These are phyloP conservation scores for Psettodes erumei DNA, from an alignment of 2,113 vertebrate genomes.

Conservation along the genomic window DNA sequence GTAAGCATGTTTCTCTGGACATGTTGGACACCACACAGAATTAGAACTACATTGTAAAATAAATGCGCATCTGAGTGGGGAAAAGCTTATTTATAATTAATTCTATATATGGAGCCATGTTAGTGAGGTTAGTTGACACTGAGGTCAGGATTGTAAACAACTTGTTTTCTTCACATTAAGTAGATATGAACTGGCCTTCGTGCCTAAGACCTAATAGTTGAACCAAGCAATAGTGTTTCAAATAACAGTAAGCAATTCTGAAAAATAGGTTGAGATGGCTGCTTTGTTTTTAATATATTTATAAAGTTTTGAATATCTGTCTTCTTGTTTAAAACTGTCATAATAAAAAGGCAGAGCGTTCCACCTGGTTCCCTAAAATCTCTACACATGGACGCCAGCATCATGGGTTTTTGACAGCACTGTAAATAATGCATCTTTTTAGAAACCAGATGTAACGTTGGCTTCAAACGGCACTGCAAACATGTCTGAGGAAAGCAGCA, in stretches of 20 bases:
- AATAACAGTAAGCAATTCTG: too few species aligned
- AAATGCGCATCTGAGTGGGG: neutral
- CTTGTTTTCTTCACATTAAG: neutral
- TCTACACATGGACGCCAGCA: neutral
- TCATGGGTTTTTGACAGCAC: slow-evolving; percentile 4
- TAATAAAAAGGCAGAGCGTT: neutral
- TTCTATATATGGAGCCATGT: neutral
- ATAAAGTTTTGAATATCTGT: neutral
- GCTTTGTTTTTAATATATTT: too few species aligned
- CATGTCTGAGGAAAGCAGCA: neutral
- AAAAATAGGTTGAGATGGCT: too few species aligned
- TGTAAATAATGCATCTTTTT: slow-evolving; percentile 1
- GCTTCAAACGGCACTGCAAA: neutral
- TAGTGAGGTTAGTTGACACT: neutral
- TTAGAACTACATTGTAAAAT: neutral
- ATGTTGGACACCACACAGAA: neutral
- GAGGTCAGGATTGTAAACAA: neutral
- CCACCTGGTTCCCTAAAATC: neutral
- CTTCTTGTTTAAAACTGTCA: neutral
- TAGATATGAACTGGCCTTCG: neutral
- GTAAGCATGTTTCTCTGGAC: neutral
- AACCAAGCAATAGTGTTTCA: neutral
- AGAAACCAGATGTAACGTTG: neutral
- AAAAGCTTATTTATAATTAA: neutral
- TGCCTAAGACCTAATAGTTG: neutral